phyloP scores from a whole-genome alignment of 1,140 invertebrate genomes.

The Anadara kagoshimensis region DNA sequence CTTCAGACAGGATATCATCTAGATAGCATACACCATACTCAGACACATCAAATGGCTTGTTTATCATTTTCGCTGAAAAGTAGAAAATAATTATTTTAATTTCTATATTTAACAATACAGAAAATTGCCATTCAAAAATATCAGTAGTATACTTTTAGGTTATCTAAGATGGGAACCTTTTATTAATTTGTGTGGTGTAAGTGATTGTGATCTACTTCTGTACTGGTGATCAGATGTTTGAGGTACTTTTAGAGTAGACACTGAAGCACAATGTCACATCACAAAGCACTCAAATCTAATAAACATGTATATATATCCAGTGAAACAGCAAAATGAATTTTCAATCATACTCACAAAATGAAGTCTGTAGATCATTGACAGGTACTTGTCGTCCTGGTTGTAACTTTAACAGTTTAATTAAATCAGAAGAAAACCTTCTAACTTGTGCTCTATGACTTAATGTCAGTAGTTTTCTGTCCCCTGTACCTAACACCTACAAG shows the following conservation, averaged over 20 bases:
- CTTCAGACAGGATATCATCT: conserved; percentile 83
- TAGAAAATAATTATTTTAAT: neutral
- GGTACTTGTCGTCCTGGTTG: conserved; percentile 84
- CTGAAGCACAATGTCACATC: too few relatives aligned
- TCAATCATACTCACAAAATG: conserved; percentile 76
- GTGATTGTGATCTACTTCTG: too few relatives aligned
- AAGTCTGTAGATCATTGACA: conserved; percentile 82
- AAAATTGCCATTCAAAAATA: too few relatives aligned
- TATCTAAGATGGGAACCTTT: too few relatives aligned
- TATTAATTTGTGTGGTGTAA: too few relatives aligned
- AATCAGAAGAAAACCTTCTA: conserved; percentile 90
- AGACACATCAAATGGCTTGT: conserved; percentile 82
- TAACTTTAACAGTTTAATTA: conserved; percentile 88
- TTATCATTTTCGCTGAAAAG: conserved; percentile 79
- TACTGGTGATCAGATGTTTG: too few relatives aligned
- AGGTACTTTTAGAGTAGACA: too few relatives aligned
- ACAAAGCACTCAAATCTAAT: too few relatives aligned
- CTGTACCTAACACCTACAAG: conserved; percentile 89
- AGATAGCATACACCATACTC: conserved; percentile 88
- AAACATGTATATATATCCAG: too few relatives aligned
- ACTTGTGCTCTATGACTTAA: conserved; percentile 91
- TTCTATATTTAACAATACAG: neutral
- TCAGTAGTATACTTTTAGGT: too few relatives aligned
- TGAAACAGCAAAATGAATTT: too few relatives aligned
- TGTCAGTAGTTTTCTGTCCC: conserved; percentile 88